Conservation (phyloP, 2,797 vertebrate species). For the Otus scops region DNA sequence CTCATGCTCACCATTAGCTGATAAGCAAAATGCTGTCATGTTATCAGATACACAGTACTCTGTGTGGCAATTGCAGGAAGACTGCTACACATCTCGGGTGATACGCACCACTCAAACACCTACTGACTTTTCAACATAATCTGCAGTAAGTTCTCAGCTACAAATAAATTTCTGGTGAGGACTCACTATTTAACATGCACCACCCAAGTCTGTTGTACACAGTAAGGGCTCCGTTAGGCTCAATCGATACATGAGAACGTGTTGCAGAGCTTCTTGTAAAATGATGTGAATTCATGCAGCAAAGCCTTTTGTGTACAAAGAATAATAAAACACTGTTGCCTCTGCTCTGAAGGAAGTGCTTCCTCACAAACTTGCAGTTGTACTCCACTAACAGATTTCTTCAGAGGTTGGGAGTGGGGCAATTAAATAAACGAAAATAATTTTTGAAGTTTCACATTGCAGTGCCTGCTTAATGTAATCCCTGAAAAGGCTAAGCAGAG, state of each 20-base stretch:
- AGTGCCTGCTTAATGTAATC: neutral
- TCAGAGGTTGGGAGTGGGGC: neutral
- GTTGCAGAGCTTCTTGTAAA: neutral
- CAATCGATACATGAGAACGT: neutral
- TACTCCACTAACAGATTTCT: neutral
- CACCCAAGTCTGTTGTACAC: neutral
- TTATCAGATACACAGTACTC: slow-evolving; percentile 18
- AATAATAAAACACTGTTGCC: neutral
- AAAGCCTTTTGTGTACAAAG: neutral
- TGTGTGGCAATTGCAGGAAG: neutral
- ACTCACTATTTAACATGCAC: neutral
- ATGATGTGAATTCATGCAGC: neutral
- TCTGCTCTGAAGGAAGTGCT: neutral
- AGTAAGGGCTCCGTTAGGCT: neutral
- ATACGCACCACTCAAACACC: neutral
- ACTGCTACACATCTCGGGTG: neutral
- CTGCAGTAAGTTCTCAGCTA: neutral
- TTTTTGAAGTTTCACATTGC: neutral
- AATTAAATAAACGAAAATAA: neutral
- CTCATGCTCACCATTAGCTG: neutral
- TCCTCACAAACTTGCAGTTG: neutral
- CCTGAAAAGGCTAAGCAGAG: neutral
- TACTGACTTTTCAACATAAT: neutral
- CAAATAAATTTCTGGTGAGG: neutral
- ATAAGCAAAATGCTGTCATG: slow-evolving; percentile 17